Evolutionary conservation across 1,140 invertebrate genomes (phyloP).

Genomic region (Trichogramma pretiosum): DNA sequence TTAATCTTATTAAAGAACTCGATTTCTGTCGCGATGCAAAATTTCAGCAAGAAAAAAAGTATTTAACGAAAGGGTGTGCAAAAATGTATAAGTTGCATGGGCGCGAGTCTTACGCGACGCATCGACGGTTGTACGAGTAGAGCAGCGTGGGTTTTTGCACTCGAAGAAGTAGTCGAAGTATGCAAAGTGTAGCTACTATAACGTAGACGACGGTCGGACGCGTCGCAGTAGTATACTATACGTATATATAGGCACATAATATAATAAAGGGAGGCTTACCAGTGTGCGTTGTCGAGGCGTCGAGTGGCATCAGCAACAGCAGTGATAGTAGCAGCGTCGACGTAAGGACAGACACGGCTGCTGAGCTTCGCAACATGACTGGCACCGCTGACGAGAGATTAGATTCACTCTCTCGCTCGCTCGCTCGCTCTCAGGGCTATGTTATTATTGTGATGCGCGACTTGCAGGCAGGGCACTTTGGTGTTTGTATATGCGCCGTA

Average conservation of each 20-base stretch:
- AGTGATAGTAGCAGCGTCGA: not conserved
- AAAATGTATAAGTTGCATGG: not conserved
- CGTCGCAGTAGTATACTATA: too few relatives aligned
- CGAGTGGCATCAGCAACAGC: not conserved
- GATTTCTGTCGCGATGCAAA: too few relatives aligned
- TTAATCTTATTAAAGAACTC: too few relatives aligned
- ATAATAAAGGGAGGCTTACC: conserved; percentile 5
- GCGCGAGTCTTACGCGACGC: too few relatives aligned
- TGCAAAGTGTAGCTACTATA: not conserved
- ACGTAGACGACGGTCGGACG: not conserved
- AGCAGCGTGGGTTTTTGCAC: too few relatives aligned
- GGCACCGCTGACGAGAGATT: conserved; percentile 5
- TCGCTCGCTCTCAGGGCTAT: not conserved
- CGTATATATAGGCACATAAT: not conserved
- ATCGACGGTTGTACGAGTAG: not conserved
- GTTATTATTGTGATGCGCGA: not conserved
- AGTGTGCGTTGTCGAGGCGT: not conserved
- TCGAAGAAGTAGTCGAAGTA: not conserved
- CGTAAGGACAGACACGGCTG: conserved; percentile 2
- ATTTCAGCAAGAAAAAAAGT: too few relatives aligned
- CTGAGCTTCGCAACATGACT: conserved; percentile 13
- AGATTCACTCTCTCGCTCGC: conserved; percentile 5
- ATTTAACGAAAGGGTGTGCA: too few relatives aligned
- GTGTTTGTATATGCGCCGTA: not conserved
- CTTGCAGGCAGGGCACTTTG: not conserved